phyloP scores from a whole-genome alignment of 2,113 vertebrate genomes.

The Siniperca chuatsi region DNA sequence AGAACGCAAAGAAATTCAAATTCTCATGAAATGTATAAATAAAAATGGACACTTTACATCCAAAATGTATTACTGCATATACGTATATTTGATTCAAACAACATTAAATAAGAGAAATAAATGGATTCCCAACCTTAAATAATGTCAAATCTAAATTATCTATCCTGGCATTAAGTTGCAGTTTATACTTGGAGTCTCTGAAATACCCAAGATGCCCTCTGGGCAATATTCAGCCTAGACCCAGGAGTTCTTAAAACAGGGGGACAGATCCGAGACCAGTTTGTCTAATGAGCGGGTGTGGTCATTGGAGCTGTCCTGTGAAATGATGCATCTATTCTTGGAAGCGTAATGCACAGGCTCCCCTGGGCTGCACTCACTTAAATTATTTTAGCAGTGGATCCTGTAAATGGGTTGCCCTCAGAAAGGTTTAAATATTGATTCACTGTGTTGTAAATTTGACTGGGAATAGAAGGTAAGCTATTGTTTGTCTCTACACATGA shows the following conservation, averaged over 20 bases:
- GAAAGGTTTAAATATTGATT: slow-evolving; percentile 66
- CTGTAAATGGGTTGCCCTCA: slow-evolving; percentile 53
- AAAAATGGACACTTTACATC: neutral
- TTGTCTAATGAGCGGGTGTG: slow-evolving; percentile 24
- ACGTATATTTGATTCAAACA: neutral
- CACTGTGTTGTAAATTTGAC: slow-evolving; percentile 29
- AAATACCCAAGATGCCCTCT: slow-evolving; percentile 3
- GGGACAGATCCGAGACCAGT: slow-evolving; percentile 30
- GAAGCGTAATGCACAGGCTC: slow-evolving; percentile 61
- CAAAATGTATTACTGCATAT: neutral
- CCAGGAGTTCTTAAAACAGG: slow-evolving; percentile 3
- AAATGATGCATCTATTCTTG: slow-evolving; percentile 65
- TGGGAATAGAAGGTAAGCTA: neutral
- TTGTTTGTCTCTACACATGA: slow-evolving; percentile 29
- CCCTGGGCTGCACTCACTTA: slow-evolving; percentile 33
- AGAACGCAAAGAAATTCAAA: neutral
- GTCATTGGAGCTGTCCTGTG: slow-evolving; percentile 51
- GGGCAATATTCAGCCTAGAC: neutral
- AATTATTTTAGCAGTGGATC: slow-evolving; percentile 63
- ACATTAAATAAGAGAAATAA: neutral
- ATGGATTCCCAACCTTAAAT: neutral
- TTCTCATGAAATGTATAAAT: neutral
- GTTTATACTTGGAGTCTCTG: neutral
- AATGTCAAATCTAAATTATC: neutral
- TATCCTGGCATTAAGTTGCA: neutral